Percentiles rank a stretch among this genome's conserved stretches.
Conservation (phyloP, 2,888 invertebrate genomes). For the Harpagoxenus sublaevis region DNA sequence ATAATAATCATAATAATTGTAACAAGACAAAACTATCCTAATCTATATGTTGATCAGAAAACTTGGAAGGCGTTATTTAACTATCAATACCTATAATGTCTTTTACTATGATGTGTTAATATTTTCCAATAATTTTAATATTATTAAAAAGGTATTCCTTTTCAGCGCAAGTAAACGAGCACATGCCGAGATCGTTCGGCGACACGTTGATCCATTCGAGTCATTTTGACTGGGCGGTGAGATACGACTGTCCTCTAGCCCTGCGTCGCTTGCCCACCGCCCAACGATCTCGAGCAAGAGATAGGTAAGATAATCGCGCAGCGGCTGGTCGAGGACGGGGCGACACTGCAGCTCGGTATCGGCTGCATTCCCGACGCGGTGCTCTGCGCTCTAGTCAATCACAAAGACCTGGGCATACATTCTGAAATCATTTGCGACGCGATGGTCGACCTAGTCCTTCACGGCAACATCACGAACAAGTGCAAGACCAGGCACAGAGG, state of each 20-base stretch:
- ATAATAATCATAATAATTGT: neutral
- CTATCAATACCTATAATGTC: neutral
- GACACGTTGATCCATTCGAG: constrained; percentile 89
- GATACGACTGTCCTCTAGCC: constrained; percentile 86
- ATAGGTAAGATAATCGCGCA: constrained; percentile 89
- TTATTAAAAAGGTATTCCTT: neutral
- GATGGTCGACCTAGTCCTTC: constrained; percentile 88
- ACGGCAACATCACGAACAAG: constrained; percentile 88
- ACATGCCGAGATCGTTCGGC: constrained; percentile 89
- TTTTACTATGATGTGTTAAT: neutral
- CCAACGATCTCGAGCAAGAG: constrained; percentile 87
- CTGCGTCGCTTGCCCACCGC: constrained; percentile 83
- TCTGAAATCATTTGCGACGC: constrained; percentile 90
- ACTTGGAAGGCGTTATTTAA: neutral
- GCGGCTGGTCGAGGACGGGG: constrained; percentile 89
- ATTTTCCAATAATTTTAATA: neutral
- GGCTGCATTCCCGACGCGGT: constrained; percentile 90
- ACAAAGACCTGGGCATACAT: constrained; percentile 89
- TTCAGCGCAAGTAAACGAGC: constrained; percentile 87
- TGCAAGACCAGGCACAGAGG: constrained; percentile 88
- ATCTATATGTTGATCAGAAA: neutral
- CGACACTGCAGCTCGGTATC: constrained; percentile 90
- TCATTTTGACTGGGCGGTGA: constrained; percentile 89
- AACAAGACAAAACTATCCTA: constrained; percentile 5
- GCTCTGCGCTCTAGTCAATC: constrained; percentile 87